Percentiles rank a stretch among this genome's conserved stretches.
These are phyloP conservation scores for Botia kubotai DNA, from an alignment of 2,797 vertebrate species.

Conservation along the genomic window DNA sequence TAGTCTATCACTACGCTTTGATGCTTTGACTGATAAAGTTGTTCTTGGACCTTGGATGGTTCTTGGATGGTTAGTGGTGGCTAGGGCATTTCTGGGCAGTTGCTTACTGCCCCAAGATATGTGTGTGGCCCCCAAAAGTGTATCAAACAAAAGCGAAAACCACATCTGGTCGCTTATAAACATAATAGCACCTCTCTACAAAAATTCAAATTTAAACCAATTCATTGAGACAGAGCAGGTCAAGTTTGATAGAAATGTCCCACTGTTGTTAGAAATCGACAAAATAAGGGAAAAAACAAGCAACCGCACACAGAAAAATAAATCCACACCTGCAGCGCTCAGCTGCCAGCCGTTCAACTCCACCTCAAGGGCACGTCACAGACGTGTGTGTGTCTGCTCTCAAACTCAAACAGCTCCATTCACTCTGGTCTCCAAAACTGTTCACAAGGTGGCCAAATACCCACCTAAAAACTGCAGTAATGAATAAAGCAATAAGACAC, in stretches of 20 bases:
- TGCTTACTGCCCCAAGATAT: background rate
- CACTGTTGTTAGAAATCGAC: background rate
- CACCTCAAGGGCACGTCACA: slow-evolving; percentile 41
- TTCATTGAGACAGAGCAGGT: background rate
- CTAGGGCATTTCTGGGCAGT: too few relatives aligned
- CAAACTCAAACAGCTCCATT: slow-evolving; percentile 16
- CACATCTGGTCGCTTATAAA: background rate
- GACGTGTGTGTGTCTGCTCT: slow-evolving; percentile 9
- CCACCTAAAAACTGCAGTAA: background rate
- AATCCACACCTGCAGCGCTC: slow-evolving; percentile 27
- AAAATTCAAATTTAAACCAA: background rate
- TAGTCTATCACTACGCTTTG: too few relatives aligned
- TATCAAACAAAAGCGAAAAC: background rate
- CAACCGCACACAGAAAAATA: background rate
- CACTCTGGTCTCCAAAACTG: slow-evolving; percentile 2
- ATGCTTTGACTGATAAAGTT: too few relatives aligned
- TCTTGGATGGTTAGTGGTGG: too few relatives aligned
- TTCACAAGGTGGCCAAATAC: background rate
- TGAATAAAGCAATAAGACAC: background rate
- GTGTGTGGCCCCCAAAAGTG: background rate
- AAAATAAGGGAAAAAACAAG: background rate
- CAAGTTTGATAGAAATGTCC: background rate
- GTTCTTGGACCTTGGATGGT: too few relatives aligned
- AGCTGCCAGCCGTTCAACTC: slow-evolving; percentile 19
- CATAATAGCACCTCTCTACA: background rate